These are phyloP conservation scores for Parnassius apollo DNA, from an alignment of 2,888 invertebrate species.

Conservation along the genomic window DNA sequence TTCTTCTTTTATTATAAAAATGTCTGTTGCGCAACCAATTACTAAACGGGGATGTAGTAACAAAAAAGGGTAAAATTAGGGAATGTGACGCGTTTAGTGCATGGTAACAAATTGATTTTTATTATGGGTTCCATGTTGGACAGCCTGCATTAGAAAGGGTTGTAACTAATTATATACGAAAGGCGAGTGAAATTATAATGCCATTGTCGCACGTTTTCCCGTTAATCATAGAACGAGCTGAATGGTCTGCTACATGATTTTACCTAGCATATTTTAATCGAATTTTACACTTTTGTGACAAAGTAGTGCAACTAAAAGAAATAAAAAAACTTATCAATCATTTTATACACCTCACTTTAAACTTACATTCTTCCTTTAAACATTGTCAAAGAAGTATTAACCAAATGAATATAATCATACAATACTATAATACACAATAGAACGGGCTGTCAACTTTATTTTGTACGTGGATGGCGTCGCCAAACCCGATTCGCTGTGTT, in stretches of 20 bases:
- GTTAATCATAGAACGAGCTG: slow-evolving; percentile 5
- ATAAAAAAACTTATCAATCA: too few species aligned
- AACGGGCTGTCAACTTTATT: too few species aligned
- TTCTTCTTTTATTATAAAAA: slow-evolving; percentile 12
- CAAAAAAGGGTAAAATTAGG: slow-evolving; percentile 53
- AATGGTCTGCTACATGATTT: not conserved
- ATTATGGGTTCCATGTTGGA: slow-evolving; percentile 48
- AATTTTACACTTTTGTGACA: too few species aligned
- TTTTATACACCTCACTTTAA: too few species aligned
- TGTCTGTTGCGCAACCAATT: slow-evolving; percentile 26
- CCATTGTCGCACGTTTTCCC: slow-evolving; percentile 20
- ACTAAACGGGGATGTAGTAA: slow-evolving; percentile 35
- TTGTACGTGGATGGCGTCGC: too few species aligned
- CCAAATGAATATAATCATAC: too few species aligned
- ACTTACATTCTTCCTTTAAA: too few species aligned
- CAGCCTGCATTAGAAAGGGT: slow-evolving; percentile 39
- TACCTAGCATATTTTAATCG: too few species aligned
- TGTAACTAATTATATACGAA: slow-evolving; percentile 26
- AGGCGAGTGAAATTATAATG: slow-evolving; percentile 22
- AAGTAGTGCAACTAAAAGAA: too few species aligned
- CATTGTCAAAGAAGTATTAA: too few species aligned
- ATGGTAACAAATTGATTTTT: slow-evolving; percentile 31
- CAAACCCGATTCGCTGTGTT: too few species aligned
- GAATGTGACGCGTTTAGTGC: slow-evolving; percentile 60
- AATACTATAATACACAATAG: too few species aligned